phyloP scores from a whole-genome alignment of 2,113 vertebrate species.

The Crypturellus undulatus region DNA sequence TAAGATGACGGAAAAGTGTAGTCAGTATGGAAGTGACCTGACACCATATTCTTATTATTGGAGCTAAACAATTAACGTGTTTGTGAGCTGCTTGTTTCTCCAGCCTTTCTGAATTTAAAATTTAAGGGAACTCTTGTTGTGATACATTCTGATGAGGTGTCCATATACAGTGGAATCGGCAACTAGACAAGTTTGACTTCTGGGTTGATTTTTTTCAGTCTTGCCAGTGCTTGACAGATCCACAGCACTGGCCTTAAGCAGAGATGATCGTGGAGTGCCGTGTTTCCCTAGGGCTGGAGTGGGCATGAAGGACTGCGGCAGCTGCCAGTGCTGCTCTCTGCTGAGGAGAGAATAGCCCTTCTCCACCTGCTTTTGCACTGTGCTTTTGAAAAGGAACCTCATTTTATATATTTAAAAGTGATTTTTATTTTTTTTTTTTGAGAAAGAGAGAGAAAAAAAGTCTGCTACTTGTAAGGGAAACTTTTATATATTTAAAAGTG shows the following conservation, averaged over 20 bases:
- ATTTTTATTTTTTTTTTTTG: too few species aligned
- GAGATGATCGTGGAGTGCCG: not conserved
- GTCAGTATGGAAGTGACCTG: not conserved
- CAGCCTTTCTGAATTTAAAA: not conserved
- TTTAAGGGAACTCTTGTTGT: not conserved
- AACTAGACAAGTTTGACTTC: slow-evolving; percentile 1
- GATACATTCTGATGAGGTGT: not conserved
- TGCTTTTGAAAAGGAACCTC: not conserved
- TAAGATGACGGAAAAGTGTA: not conserved
- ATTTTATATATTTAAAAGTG: not conserved
- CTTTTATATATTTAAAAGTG: not conserved
- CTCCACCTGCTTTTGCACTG: not conserved
- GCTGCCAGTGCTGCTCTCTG: not conserved
- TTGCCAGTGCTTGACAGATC: slow-evolving; percentile 14
- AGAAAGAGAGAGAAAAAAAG: not conserved
- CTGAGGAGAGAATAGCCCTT: not conserved
- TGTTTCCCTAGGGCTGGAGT: slow-evolving; percentile 19
- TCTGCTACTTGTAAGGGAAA: not conserved
- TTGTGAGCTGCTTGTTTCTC: not conserved
- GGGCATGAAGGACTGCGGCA: slow-evolving; percentile 3
- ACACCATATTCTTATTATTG: not conserved
- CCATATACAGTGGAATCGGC: slow-evolving; percentile 2
- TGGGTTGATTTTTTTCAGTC: not conserved
- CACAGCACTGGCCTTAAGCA: not conserved
- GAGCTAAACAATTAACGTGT: not conserved